phyloP scores from a whole-genome alignment of 2,797 vertebrate species.

The Eidolon dupreanum region DNA sequence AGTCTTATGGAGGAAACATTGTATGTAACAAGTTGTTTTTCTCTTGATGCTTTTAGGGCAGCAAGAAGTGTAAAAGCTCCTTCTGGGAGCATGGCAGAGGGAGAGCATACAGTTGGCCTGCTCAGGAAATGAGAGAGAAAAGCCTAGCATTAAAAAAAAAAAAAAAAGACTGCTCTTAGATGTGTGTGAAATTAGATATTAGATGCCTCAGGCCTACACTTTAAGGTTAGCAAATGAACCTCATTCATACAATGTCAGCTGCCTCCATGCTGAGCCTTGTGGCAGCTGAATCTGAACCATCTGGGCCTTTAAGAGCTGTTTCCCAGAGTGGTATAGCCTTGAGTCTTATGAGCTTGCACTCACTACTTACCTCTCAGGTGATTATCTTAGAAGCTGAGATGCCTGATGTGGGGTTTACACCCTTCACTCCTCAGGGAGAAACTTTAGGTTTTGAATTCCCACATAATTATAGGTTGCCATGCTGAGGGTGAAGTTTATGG shows the following conservation, averaged over 20 bases:
- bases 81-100: not conserved
- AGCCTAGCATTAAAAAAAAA: not conserved
- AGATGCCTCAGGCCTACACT: not conserved
- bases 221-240: not conserved
- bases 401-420: not conserved
- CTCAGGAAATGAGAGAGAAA: too few species aligned
- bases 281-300: rapidly evolving
- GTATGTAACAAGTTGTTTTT: not conserved
- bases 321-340: not conserved
- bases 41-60: not conserved
- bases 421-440: not conserved
- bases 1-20: not conserved
- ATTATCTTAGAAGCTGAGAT: not conserved
- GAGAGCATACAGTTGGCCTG: not conserved
- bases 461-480: too few species aligned
- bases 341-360: not conserved
- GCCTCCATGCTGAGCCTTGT: not conserved
- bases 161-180: not conserved
- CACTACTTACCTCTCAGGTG: not conserved
- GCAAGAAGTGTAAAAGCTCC: not conserved
- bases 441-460: not conserved
- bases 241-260: not conserved
- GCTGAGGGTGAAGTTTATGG: not conserved
- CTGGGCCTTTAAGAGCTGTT: not conserved
- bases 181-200: not conserved